Evolutionary conservation across 2,113 vertebrate species (phyloP).

Genomic region (Pelusios castaneus): DNA sequence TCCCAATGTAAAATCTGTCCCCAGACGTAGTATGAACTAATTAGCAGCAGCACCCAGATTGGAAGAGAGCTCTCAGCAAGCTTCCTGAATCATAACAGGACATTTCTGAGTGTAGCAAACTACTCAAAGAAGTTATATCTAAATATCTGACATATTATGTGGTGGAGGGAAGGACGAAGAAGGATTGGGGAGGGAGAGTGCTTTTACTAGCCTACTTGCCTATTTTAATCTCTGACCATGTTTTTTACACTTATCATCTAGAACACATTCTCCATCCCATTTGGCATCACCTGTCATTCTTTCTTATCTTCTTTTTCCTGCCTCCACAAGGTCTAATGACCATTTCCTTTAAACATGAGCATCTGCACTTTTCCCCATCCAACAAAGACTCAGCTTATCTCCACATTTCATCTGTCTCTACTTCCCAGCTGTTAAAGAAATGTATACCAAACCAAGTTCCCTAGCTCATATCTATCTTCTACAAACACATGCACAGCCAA

Average conservation of each 20-base stretch:
- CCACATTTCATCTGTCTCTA: not conserved
- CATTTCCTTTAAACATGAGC: not conserved
- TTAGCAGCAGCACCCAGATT: not conserved
- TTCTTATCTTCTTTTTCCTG: not conserved
- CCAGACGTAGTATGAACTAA: not conserved
- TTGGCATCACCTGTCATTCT: not conserved
- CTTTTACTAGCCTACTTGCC: not conserved
- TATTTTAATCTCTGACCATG: not conserved
- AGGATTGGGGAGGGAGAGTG: not conserved
- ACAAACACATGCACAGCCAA: not conserved
- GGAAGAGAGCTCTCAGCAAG: not conserved
- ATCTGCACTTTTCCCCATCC: not conserved
- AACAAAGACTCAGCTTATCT: not conserved
- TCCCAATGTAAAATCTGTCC: not conserved
- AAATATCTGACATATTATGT: not conserved
- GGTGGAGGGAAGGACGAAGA: not conserved
- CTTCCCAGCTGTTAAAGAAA: not conserved
- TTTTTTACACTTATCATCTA: not conserved
- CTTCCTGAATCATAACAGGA: not conserved
- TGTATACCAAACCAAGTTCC: not conserved
- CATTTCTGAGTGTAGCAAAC: not conserved
- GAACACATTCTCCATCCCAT: not conserved
- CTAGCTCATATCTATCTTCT: not conserved
- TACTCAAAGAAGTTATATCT: not conserved
- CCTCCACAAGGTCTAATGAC: not conserved